phyloP scores from a whole-genome alignment of 2,797 vertebrate genomes.

The Chaenodraco wilsoni region DNA sequence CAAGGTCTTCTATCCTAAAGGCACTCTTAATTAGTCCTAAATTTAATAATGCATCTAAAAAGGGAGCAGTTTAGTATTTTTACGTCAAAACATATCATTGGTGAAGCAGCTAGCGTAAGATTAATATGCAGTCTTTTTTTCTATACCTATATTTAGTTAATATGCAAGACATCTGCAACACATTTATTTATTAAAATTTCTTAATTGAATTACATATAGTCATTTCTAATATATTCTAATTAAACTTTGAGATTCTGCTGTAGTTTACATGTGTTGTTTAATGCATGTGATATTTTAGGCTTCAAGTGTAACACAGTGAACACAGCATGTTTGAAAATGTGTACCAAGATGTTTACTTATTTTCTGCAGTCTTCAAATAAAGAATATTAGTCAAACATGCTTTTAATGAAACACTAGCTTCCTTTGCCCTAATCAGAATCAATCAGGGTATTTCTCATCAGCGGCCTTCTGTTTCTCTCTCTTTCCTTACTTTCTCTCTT shows the following conservation, averaged over 20 bases:
- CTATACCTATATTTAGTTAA: neutral
- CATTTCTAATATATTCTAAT: neutral
- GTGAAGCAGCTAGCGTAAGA: neutral
- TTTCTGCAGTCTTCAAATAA: neutral
- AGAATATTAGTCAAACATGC: neutral
- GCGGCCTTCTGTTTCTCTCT: neutral
- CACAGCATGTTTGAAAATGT: neutral
- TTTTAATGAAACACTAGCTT: slow-evolving; percentile 36
- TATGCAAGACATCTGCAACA: no score
- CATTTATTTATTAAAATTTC: no score
- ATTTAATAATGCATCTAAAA: slow-evolving; percentile 30
- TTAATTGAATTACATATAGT: neutral
- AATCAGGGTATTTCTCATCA: slow-evolving; percentile 23
- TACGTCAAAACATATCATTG: neutral
- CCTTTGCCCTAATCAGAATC: slow-evolving; percentile 31
- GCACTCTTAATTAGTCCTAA: slow-evolving; percentile 15
- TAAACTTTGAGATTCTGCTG: neutral
- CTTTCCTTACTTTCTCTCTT: slow-evolving; percentile 25
- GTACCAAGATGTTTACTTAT: neutral
- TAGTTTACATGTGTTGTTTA: no score
- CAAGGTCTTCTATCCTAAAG: neutral
- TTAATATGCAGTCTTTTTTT: neutral
- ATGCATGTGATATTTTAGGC: neutral
- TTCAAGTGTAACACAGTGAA: neutral
- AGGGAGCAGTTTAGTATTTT: slow-evolving; percentile 7